Evolutionary conservation across 2,113 vertebrate genomes (phyloP), one percentile per base, ranked within the genome.

Genomic region (Otocyon megalotis): DNA sequence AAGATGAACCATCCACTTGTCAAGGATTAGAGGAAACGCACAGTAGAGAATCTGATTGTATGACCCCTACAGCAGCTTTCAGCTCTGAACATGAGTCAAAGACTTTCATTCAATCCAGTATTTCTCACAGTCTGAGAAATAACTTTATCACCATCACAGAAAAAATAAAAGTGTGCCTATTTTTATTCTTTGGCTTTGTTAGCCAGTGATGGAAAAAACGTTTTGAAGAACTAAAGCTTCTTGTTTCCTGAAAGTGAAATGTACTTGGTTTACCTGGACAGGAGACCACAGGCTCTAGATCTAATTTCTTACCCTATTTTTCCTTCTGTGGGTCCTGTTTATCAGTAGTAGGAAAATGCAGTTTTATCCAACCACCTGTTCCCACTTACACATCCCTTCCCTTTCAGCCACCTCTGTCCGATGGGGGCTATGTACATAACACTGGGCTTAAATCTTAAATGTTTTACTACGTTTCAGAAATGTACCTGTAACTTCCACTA

Each of bases 401-500:
- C 83, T 89, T 58, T 89, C 72, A 20, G 15, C 32, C 50, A 93
- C 65, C 53, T 88, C 32, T 81, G 30, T 58, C 79, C 76, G 69
- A 80, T 28, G 58, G 14, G n/a, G 43, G 53, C 81, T 62, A 17
- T 17, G 30, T 69, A 43, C 8, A 26, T 37, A 56, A 77, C 43
- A 48, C 79, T 3, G 15, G 58, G 26, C 67, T 79, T 48, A 89
- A 16, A 48, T 76, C 76, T 67, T 90, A 63, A 60, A 62, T 43
- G 24, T 85, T 83, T 82, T 77, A 80, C 63, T 37, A 60, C 19
- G 82, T 65, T 90, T 95, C 92, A 37, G 5, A 97, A 93, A 88
- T 4, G 0, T 60, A 22, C 13, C 37, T 93, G 28, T 50, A 95
- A 81, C 69, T 60, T 81, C 60, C 88, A 90, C 28, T 58, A 87